Conservation (phyloP, 2,797 vertebrate species). For the Pangasius krempfi region DNA sequence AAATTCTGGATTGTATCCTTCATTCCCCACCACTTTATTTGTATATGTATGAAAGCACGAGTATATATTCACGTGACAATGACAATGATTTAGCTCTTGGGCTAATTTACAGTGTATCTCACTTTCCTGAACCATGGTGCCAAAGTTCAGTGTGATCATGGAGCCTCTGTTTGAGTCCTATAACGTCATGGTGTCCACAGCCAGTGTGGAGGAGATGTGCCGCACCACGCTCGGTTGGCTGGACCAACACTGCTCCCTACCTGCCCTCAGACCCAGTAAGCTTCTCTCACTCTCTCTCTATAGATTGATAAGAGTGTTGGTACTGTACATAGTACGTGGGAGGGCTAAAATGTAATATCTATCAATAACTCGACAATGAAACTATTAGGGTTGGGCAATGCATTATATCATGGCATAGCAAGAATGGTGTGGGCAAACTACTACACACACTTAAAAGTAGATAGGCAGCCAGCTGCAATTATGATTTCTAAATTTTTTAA, state of each 20-base stretch:
- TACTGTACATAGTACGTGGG: background rate
- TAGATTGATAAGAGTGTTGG: background rate
- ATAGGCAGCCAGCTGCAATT: background rate
- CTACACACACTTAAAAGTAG: background rate
- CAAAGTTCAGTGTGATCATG: slow-evolving; percentile 94
- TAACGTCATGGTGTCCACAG: slow-evolving; percentile 93
- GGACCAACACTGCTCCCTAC: slow-evolving; percentile 94
- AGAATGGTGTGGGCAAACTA: background rate
- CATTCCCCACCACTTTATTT: background rate
- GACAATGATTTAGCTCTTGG: background rate
- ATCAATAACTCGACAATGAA: background rate
- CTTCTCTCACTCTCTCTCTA: background rate
- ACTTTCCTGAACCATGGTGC: slow-evolving; percentile 73
- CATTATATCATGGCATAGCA: background rate
- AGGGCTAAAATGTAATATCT: background rate
- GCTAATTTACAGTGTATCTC: background rate
- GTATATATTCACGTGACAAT: background rate
- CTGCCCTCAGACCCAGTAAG: slow-evolving; percentile 89
- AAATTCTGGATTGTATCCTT: slow-evolving; percentile 99
- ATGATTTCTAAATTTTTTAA: background rate
- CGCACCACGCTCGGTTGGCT: slow-evolving; percentile 91
- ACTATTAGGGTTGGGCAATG: background rate
- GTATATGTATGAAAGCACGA: background rate
- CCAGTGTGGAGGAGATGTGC: slow-evolving; percentile 88
- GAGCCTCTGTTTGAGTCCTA: slow-evolving; percentile 96